phyloP scores from a whole-genome alignment of 2,888 invertebrate genomes.

The Aphidoletes aphidimyza region DNA sequence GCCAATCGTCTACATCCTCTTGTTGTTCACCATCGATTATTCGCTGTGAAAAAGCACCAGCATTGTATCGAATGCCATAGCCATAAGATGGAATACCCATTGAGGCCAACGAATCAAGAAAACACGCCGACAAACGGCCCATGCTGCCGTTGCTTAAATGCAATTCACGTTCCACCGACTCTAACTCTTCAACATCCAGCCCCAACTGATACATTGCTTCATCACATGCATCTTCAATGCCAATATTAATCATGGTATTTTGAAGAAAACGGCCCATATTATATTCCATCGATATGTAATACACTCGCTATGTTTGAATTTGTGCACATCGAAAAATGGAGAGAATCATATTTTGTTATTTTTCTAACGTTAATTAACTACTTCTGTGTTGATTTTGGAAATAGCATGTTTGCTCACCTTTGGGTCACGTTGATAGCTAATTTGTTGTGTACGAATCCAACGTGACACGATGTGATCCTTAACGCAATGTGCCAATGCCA shows the following conservation, averaged over 20 bases:
- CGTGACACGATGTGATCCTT: conserved; percentile 46
- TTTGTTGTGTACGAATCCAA: conserved; percentile 47
- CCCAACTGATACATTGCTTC: conserved; percentile 45
- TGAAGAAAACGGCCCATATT: conserved; percentile 47
- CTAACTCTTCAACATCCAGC: conserved; percentile 11
- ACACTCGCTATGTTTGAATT: background rate
- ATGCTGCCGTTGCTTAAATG: conserved; percentile 31
- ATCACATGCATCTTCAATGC: conserved; percentile 40
- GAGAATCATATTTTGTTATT: background rate
- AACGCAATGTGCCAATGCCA: conserved; percentile 12
- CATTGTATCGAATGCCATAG: conserved; percentile 29
- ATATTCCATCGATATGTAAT: conserved; percentile 36
- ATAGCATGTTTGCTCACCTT: background rate
- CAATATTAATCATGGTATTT: conserved; percentile 45
- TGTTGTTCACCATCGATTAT: conserved; percentile 30
- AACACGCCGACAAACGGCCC: conserved; percentile 38
- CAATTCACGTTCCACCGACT: conserved; percentile 15
- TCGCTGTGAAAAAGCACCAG: background rate
- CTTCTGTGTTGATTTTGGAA: background rate
- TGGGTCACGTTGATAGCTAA: conserved; percentile 34
- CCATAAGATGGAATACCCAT: background rate
- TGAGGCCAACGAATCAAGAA: conserved; percentile 2
- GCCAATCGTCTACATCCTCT: conserved; percentile 32
- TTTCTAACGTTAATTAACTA: background rate
- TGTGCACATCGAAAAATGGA: background rate